Conservation (phyloP, 2,113 vertebrate genomes). For the Gavialis gangeticus region DNA sequence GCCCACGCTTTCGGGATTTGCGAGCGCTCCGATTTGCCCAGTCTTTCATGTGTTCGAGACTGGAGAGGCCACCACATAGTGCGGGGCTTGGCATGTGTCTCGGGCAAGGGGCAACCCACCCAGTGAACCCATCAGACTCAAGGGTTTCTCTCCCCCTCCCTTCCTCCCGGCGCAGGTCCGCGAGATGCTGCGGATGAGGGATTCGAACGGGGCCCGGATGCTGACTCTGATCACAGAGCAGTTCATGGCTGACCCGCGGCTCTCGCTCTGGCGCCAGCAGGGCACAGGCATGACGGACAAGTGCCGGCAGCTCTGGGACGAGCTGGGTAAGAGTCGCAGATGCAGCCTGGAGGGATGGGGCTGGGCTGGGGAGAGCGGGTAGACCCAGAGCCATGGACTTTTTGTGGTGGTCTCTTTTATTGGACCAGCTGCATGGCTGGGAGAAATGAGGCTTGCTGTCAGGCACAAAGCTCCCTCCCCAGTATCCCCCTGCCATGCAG, state of each 20-base stretch:
- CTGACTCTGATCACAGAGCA: slow-evolving; percentile 97
- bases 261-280: slow-evolving; percentile 98
- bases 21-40: no score
- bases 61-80: no score
- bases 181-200: slow-evolving; percentile 98
- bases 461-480: no score
- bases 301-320: slow-evolving; percentile 98
- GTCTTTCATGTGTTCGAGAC: no score
- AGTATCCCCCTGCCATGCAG: not conserved
- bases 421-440: no score
- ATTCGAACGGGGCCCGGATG: slow-evolving; percentile 98
- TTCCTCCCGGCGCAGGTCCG: slow-evolving; percentile 84
- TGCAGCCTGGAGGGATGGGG: not conserved
- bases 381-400: not conserved
- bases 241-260: slow-evolving; percentile 97
- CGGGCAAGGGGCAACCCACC: not conserved
- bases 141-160: not conserved
- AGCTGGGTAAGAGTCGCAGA: slow-evolving; percentile 83
- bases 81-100: not conserved
- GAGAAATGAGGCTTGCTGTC: no score
- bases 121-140: not conserved
- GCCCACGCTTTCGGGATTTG: not conserved
- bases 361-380: not conserved
- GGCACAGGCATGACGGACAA: slow-evolving; percentile 98
- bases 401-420: no score